phyloP scores from a whole-genome alignment of 2,113 vertebrate species.

The Stercorarius parasiticus region DNA sequence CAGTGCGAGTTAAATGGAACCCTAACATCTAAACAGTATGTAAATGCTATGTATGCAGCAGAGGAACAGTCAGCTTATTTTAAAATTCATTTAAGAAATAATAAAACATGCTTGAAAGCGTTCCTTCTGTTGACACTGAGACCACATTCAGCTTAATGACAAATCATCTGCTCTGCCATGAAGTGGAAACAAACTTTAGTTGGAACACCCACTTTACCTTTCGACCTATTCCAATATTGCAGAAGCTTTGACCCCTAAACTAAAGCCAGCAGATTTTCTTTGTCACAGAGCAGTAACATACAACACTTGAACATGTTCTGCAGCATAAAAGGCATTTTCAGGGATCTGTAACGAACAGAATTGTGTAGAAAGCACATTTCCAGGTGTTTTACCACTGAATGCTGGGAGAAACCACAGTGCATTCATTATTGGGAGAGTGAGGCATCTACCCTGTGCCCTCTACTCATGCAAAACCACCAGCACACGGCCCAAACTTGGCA shows the following conservation, averaged over 20 bases:
- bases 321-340: neutral
- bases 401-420: neutral
- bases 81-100: neutral
- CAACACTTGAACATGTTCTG: rapidly evolving
- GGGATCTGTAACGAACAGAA: neutral
- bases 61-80: neutral
- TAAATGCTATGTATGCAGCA: neutral
- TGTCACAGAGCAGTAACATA: neutral
- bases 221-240: neutral
- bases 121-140: neutral
- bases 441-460: neutral
- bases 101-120: neutral
- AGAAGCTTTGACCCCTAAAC: neutral
- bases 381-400: neutral
- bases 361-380: neutral
- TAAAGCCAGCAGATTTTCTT: neutral
- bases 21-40: neutral
- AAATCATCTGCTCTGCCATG: neutral
- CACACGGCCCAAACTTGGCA: neutral
- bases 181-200: neutral
- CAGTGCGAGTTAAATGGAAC: neutral
- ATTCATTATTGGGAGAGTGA: neutral
- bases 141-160: neutral
- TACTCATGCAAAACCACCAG: neutral
- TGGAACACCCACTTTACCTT: neutral